Conservation (phyloP, 2,113 vertebrate genomes). For the Cathartes aura region DNA sequence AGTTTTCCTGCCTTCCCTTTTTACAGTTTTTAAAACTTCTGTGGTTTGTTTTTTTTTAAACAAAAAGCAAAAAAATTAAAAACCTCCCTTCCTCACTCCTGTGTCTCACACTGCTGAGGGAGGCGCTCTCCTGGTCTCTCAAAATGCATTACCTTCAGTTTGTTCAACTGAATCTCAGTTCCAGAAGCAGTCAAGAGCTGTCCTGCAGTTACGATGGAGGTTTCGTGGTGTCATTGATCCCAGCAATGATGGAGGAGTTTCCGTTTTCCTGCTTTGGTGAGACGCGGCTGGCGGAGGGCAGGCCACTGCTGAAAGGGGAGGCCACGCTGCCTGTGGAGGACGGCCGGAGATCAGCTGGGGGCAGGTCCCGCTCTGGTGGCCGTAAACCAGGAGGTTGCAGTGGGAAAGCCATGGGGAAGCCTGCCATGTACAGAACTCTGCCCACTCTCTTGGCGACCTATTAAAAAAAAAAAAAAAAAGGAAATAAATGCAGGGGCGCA, state of each 20-base stretch:
- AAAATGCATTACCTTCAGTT: neutral
- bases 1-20: neutral
- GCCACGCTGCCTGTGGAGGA: slow-evolving; percentile 83
- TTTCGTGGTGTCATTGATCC: slow-evolving; percentile 79
- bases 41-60: neutral
- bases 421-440: slow-evolving; percentile 93
- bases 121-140: neutral
- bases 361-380: slow-evolving; percentile 78
- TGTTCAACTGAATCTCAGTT: neutral
- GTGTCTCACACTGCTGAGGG: neutral
- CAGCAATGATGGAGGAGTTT: slow-evolving; percentile 58
- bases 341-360: slow-evolving; percentile 76
- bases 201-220: slow-evolving; percentile 79
- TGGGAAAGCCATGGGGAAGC: slow-evolving; percentile 90
- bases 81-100: neutral
- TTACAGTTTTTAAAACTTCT: neutral
- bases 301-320: slow-evolving; percentile 79
- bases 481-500: fast-evolving
- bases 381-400: slow-evolving; percentile 84
- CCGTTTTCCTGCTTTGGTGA: slow-evolving; percentile 92
- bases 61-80: neutral
- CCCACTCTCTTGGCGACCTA: slow-evolving; percentile 93
- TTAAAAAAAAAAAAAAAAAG: neutral
- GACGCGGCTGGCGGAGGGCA: slow-evolving; percentile 73
- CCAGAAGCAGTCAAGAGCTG: neutral